Percentiles rank a stretch among this genome's conserved stretches.
Evolutionary conservation across 2,888 invertebrate genomes (phyloP).

Genomic region (Tinea pellionella): DNA sequence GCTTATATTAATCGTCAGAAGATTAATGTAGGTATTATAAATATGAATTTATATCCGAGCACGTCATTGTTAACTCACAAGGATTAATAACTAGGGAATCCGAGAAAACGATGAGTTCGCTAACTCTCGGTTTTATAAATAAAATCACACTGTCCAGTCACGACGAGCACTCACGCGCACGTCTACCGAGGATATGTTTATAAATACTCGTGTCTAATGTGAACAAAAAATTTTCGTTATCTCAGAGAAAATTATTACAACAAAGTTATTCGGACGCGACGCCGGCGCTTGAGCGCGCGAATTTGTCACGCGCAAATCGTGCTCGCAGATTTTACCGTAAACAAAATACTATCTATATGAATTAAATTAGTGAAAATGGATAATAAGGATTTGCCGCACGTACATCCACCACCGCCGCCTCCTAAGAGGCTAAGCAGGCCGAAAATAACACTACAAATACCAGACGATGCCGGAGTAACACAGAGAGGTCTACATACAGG

Average conservation of each 20-base stretch:
- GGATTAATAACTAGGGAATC: neutral
- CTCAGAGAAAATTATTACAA: slow-evolving; percentile 15
- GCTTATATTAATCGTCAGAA: neutral
- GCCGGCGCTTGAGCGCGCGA: slow-evolving; percentile 17
- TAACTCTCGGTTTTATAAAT: slow-evolving; percentile 53
- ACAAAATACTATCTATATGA: slow-evolving; percentile 4
- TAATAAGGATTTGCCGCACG: slow-evolving; percentile 38
- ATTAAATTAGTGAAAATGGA: slow-evolving; percentile 27
- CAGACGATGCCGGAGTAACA: slow-evolving; percentile 29
- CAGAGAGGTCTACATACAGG: slow-evolving; percentile 32
- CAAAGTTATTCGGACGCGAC: slow-evolving; percentile 20
- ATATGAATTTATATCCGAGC: neutral
- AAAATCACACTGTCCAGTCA: slow-evolving; percentile 54
- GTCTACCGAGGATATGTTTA: slow-evolving; percentile 27
- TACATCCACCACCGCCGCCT: slow-evolving; percentile 47
- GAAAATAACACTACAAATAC: slow-evolving; percentile 64
- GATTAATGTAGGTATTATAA: neutral
- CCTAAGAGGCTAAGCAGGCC: slow-evolving; percentile 42
- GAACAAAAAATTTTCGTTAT: slow-evolving; percentile 27
- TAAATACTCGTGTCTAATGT: slow-evolving; percentile 21
- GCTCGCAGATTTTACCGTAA: neutral
- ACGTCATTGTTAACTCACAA: neutral
- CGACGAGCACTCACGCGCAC: slow-evolving; percentile 36
- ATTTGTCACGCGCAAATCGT: slow-evolving; percentile 2
- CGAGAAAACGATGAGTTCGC: slow-evolving; percentile 38